Conservation (phyloP, 2,888 invertebrate genomes). For the Ectropis crepuscularia region DNA sequence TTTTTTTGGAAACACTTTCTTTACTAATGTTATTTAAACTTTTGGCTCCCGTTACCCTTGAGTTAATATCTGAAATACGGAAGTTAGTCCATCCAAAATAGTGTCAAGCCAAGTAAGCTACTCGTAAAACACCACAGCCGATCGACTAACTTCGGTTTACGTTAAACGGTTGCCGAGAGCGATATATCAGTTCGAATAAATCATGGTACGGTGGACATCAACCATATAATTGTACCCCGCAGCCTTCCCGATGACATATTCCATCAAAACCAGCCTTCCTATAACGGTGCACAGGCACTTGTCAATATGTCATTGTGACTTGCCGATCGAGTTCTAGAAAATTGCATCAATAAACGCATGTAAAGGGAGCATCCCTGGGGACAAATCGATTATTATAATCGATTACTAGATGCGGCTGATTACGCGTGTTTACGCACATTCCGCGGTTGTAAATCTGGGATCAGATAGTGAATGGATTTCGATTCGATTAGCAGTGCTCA, state of each 20-base stretch:
- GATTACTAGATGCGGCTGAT: constrained; percentile 58
- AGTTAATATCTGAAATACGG: too few species aligned
- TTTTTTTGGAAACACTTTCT: too few species aligned
- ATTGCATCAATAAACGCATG: constrained; percentile 75
- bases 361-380: constrained; percentile 73
- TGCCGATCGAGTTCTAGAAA: constrained; percentile 71
- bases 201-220: constrained; percentile 62
- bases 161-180: constrained; percentile 63
- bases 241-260: constrained; percentile 76
- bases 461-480: constrained; percentile 19
- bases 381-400: constrained; percentile 76
- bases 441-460: constrained; percentile 32
- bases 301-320: constrained; percentile 72
- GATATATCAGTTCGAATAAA: constrained; percentile 69
- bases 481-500: constrained; percentile 35
- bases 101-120: background rate
- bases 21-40: too few species aligned
- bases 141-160: constrained; percentile 57
- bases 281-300: constrained; percentile 37
- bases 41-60: too few species aligned
- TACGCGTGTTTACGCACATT: constrained; percentile 58
- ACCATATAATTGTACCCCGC: constrained; percentile 70
- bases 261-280: constrained; percentile 66
- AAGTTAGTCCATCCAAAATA: background rate
- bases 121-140: constrained; percentile 2